Evolutionary conservation across 2,888 invertebrate species (phyloP).

Genomic region (Balanococcus diminutus): DNA sequence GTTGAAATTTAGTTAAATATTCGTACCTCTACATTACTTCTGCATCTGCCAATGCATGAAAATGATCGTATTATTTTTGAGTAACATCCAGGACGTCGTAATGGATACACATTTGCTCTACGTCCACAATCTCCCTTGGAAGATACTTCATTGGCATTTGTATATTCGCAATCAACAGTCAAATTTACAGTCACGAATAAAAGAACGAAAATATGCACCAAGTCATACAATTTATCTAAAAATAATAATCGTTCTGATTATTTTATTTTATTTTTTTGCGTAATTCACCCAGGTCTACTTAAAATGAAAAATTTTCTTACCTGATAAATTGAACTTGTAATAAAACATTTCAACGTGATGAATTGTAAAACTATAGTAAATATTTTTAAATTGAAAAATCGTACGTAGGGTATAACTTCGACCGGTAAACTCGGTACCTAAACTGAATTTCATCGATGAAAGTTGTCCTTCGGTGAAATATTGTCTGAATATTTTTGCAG

Average conservation of each 20-base stretch:
- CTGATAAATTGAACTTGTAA: not conserved
- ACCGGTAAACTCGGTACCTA: not conserved
- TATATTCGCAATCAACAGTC: not conserved
- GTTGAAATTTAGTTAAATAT: not conserved
- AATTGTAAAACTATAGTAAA: not conserved
- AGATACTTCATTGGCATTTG: not conserved
- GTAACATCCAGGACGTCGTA: constrained; percentile 89
- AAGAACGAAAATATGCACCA: not conserved
- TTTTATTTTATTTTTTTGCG: not conserved
- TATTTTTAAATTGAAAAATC: not conserved
- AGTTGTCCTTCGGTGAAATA: not conserved
- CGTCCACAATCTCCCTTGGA: constrained; percentile 78
- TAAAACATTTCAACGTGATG: not conserved
- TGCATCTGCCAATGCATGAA: constrained; percentile 88
- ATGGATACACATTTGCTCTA: constrained; percentile 88
- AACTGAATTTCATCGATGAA: not conserved
- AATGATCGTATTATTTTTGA: constrained; percentile 92
- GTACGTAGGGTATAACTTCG: not conserved
- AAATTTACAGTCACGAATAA: not conserved
- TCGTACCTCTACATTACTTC: constrained; percentile 87
- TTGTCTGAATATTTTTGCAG: not conserved
- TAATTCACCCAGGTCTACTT: too few species aligned
- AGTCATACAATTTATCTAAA: not conserved
- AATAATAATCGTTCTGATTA: not conserved
- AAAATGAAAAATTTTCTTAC: not conserved